These are phyloP conservation scores for Parnassius glacialis DNA, from an alignment of 2,888 invertebrate genomes.

Conservation along the genomic window DNA sequence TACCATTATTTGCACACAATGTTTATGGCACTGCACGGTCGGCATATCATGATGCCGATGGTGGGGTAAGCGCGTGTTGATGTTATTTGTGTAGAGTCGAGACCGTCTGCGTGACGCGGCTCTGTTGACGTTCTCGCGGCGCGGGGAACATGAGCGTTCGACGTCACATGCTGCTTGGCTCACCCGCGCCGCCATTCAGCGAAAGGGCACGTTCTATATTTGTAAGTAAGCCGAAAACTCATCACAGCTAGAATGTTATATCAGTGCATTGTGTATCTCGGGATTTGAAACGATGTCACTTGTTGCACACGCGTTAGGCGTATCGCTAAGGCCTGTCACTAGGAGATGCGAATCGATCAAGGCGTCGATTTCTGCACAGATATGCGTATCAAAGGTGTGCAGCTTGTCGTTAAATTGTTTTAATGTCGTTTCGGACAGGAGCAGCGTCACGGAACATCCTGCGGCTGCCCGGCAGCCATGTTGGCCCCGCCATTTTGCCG, in stretches of 20 bases:
- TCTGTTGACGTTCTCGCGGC: constrained; percentile 74
- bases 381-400: constrained; percentile 65
- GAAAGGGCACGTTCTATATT: constrained; percentile 78
- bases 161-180: constrained; percentile 72
- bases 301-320: constrained; percentile 72
- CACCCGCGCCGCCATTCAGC: constrained; percentile 72
- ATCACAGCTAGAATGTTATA: constrained; percentile 59
- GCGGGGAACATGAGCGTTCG: constrained; percentile 72
- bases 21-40: constrained; percentile 31
- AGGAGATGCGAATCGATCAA: constrained; percentile 62
- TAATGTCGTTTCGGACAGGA: constrained; percentile 69
- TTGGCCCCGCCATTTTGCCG: constrained; percentile 80
- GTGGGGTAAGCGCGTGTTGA: constrained; percentile 51
- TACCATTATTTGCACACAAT: constrained; percentile 35
- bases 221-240: constrained; percentile 67
- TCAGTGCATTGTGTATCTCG: constrained; percentile 53
- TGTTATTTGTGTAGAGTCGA: constrained; percentile 58
- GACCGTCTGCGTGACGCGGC: constrained; percentile 64
- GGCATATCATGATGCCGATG: constrained; percentile 34
- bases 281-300: constrained; percentile 61
- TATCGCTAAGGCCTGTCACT: constrained; percentile 47
- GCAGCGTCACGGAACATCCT: constrained; percentile 73
- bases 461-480: constrained; percentile 80
- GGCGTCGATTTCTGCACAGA: constrained; percentile 49
- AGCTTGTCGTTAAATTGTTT: constrained; percentile 63